Percentiles rank a stretch among this genome's conserved stretches.
phyloP scores from a whole-genome alignment of 2,113 vertebrate genomes.

The Steatornis caripensis region DNA sequence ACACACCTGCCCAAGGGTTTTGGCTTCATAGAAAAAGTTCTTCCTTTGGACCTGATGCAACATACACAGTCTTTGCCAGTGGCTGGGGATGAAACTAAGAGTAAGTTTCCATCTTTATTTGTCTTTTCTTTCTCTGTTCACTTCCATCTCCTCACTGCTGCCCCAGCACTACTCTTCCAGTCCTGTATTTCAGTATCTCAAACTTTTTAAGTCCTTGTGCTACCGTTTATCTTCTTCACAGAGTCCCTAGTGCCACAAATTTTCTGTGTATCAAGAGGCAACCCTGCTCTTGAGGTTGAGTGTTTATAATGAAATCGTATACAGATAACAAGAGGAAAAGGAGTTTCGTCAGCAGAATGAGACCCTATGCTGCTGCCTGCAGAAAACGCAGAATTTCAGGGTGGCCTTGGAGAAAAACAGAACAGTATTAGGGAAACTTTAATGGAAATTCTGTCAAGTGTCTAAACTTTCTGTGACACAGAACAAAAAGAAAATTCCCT shows the following conservation, averaged over 20 bases:
- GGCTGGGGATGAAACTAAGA: background rate
- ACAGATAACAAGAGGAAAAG: background rate
- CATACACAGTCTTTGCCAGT: background rate
- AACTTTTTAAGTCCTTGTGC: background rate
- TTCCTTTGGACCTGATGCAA: background rate
- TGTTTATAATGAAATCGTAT: background rate
- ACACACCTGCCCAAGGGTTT: background rate
- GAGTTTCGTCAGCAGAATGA: background rate
- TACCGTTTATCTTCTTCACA: background rate
- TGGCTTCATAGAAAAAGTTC: background rate
- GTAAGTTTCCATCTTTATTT: background rate
- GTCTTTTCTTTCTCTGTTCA: background rate
- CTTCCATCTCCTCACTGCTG: background rate
- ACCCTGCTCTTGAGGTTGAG: background rate
- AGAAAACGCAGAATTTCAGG: background rate
- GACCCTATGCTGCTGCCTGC: background rate
- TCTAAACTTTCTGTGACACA: background rate
- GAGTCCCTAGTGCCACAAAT: background rate
- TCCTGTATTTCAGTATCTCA: background rate
- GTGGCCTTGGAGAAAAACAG: background rate
- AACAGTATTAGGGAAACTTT: background rate
- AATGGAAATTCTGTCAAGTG: background rate
- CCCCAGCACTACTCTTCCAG: background rate
- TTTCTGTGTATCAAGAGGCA: background rate
- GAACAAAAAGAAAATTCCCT: background rate